These are phyloP conservation scores for Galeopsomyia nigrocyanea DNA, from an alignment of 2,888 invertebrate species.

Conservation along the genomic window DNA sequence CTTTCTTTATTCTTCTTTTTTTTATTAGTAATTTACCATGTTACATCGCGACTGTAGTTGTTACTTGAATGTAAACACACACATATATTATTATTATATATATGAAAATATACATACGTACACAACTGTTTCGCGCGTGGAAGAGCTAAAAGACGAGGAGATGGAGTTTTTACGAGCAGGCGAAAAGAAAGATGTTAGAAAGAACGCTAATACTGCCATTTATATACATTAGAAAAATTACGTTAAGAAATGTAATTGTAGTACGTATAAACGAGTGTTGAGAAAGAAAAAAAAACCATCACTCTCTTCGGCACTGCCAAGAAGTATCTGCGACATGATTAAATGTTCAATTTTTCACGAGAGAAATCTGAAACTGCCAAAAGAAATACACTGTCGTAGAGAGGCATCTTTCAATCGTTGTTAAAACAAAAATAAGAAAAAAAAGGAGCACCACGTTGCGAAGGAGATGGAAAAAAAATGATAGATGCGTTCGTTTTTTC, in stretches of 20 bases:
- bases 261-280: neutral
- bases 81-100: constrained; percentile 50
- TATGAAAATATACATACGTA: constrained; percentile 40
- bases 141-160: constrained; percentile 30
- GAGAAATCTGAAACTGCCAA: constrained; percentile 33
- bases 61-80: constrained; percentile 41
- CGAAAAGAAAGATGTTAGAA: constrained; percentile 40
- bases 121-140: constrained; percentile 40
- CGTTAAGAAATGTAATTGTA: constrained; percentile 31
- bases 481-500: constrained; percentile 25
- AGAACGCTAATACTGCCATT: constrained; percentile 47
- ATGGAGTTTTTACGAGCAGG: constrained; percentile 3
- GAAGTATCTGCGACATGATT: constrained; percentile 23
- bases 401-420: neutral
- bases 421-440: neutral
- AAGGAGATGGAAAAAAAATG: constrained; percentile 4
- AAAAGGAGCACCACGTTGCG: neutral
- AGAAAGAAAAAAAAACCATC: neutral
- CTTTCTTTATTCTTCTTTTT: constrained; percentile 21
- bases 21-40: constrained; percentile 20
- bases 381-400: constrained; percentile 22
- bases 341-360: constrained; percentile 22
- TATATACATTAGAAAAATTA: constrained; percentile 45
- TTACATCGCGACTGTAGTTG: constrained; percentile 35
- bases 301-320: constrained; percentile 8